A percentile compares a stretch with the other conserved stretches of the same genome.
Conservation (phyloP, 2,888 invertebrate species). For the Agrochola circellaris region DNA sequence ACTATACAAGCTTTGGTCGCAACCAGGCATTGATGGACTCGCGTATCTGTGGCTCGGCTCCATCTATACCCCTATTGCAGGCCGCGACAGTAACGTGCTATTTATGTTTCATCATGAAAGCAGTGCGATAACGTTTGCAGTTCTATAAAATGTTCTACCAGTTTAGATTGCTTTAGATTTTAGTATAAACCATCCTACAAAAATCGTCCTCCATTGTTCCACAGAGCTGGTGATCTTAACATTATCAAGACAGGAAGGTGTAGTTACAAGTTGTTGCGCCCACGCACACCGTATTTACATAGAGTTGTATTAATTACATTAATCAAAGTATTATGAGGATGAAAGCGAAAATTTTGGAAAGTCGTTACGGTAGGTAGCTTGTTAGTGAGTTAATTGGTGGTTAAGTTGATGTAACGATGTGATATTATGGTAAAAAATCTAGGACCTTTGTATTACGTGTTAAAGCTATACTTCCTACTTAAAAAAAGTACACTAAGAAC, state of each 20-base stretch:
- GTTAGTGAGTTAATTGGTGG: constrained; percentile 41
- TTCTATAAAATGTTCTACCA: not conserved
- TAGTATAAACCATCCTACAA: not conserved
- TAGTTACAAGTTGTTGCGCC: constrained; percentile 56
- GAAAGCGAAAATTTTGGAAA: constrained; percentile 61
- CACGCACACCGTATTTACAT: constrained; percentile 57
- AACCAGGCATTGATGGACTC: no score
- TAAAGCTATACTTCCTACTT: no score
- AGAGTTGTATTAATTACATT: constrained; percentile 45
- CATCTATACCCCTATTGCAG: no score
- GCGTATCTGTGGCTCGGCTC: no score
- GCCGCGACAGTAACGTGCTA: no score
- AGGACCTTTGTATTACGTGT: not conserved
- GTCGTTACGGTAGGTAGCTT: constrained; percentile 42
- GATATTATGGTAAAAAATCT: not conserved
- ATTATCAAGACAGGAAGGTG: constrained; percentile 59
- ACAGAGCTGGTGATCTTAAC: constrained; percentile 13
- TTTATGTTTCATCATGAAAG: not conserved
- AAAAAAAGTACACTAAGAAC: no score
- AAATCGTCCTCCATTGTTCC: not conserved
- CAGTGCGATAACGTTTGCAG: not conserved
- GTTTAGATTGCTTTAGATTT: not conserved
- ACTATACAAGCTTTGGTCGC: no score
- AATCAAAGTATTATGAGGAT: constrained; percentile 30
- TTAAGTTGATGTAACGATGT: constrained; percentile 22